Base-by-base conservation (phyloP, 53 echinoderm and acorn worm genomes). In the Echinometra lucunter region DNA sequence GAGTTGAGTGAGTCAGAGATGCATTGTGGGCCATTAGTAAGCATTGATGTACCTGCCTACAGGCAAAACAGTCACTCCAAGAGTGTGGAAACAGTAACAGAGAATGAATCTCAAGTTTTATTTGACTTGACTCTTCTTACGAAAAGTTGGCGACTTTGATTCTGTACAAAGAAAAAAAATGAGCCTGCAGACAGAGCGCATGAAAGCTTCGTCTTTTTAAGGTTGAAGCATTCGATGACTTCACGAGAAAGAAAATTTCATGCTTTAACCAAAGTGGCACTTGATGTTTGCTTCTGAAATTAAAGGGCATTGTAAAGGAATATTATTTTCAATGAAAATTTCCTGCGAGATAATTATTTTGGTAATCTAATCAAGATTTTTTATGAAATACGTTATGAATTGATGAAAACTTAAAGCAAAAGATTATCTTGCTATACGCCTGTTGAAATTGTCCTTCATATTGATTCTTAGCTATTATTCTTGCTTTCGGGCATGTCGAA, bases 21-120 rank as follows among this genome's bases (percentile, higher is more conserved):
- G 94, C 94, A 94, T 94, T 94, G 94, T 83, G 85, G 94, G 94
- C 83, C 85, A 94, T 94, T 94, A 94, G 60, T 60, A 83, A n/a
- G 23, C 94, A 38, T 25, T 66, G 44, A 37, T 94, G 82, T 78
- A 45, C 37, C 32, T 78, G 75, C 55, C 92, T 56, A 45, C 28
- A 35, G 92, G 45, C 75, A 5, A 60, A 58, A 78, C 78, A 92
- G 78, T 92, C 92, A 78, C 78, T 55, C 56, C 1, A 35, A 45
- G 80, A 80, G 57, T 30, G 93, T 37, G 70, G 85, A n/a, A 47
- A 85, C 53, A 85, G 85, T 85, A 49, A 85, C 85, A 49, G 47
- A 85, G 40, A 81, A 44, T 23, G 9, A 81, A 38, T 57, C 89
- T 60, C 60, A 89, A 89, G 89, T 89, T 60, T 37, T 60, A 89